phyloP scores from a whole-genome alignment of 2,888 invertebrate genomes.

The Scelioninae gen. 1 region DNA sequence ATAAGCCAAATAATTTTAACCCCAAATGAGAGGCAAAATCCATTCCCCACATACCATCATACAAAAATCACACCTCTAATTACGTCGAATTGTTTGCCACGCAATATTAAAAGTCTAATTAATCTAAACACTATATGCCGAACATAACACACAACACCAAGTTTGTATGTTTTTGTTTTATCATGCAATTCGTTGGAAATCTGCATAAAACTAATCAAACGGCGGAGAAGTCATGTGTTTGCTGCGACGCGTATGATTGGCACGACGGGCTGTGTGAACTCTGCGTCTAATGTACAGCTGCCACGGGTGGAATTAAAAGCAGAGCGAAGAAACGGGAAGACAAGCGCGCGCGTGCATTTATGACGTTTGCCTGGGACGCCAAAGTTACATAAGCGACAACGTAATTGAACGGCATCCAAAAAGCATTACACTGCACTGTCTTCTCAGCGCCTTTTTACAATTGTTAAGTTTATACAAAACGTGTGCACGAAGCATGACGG shows the following conservation, averaged over 20 bases:
- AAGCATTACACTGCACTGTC: slow-evolving; percentile 17
- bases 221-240: slow-evolving; percentile 55
- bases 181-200: slow-evolving; percentile 34
- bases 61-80: slow-evolving; percentile 22
- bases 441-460: slow-evolving; percentile 11
- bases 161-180: slow-evolving; percentile 59
- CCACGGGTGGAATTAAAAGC: slow-evolving; percentile 54
- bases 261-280: slow-evolving; percentile 48
- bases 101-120: slow-evolving; percentile 24
- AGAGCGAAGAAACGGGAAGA: slow-evolving; percentile 50
- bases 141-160: slow-evolving; percentile 40
- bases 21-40: background rate
- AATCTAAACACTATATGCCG: slow-evolving; percentile 21
- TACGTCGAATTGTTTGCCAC: background rate
- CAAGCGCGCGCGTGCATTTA: slow-evolving; percentile 30
- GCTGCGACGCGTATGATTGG: slow-evolving; percentile 55
- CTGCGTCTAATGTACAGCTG: slow-evolving; percentile 57
- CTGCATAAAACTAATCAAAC: slow-evolving; percentile 69
- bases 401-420: slow-evolving; percentile 50
- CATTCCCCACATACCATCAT: background rate
- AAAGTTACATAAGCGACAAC: slow-evolving; percentile 49
- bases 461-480: slow-evolving; percentile 8
- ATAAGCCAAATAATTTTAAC: too few relatives aligned
- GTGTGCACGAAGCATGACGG: background rate
- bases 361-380: slow-evolving; percentile 30